Percentiles rank a stretch among this genome's conserved stretches.
Evolutionary conservation across 2,797 vertebrate species (phyloP).

Genomic region (Sphenopsis melanotis): DNA sequence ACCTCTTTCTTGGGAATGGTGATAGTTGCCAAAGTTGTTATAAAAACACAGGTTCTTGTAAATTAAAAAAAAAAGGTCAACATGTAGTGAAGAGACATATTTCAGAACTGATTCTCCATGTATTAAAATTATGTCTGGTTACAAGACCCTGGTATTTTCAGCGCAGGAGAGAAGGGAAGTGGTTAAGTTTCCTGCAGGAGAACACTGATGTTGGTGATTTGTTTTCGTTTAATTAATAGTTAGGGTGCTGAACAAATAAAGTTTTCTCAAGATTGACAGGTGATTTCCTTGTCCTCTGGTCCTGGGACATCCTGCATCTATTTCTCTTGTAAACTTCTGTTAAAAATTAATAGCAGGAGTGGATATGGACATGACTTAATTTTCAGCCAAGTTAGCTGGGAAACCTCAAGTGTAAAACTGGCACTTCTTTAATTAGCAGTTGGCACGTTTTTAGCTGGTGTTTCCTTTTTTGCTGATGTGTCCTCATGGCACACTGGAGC

Average conservation of each 20-base stretch:
- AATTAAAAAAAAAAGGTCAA: neutral
- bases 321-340: neutral
- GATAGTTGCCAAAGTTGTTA: neutral
- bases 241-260: neutral
- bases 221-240: neutral
- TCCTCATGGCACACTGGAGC: neutral
- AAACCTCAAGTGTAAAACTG: neutral
- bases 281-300: rapidly evolving
- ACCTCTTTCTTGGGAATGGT: neutral
- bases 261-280: too few species aligned
- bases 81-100: rapidly evolving
- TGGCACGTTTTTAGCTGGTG: rapidly evolving
- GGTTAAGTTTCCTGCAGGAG: neutral
- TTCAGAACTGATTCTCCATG: neutral
- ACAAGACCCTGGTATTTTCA: neutral
- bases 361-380: rapidly evolving
- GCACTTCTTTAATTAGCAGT: neutral
- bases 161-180: neutral
- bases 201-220: neutral
- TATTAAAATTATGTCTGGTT: neutral
- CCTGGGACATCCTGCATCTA: neutral
- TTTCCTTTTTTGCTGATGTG: neutral
- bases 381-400: neutral
- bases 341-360: neutral
- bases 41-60: neutral